Evolutionary conservation across 2,113 vertebrate species (phyloP).

Genomic region (Nyctibius bracteatus): DNA sequence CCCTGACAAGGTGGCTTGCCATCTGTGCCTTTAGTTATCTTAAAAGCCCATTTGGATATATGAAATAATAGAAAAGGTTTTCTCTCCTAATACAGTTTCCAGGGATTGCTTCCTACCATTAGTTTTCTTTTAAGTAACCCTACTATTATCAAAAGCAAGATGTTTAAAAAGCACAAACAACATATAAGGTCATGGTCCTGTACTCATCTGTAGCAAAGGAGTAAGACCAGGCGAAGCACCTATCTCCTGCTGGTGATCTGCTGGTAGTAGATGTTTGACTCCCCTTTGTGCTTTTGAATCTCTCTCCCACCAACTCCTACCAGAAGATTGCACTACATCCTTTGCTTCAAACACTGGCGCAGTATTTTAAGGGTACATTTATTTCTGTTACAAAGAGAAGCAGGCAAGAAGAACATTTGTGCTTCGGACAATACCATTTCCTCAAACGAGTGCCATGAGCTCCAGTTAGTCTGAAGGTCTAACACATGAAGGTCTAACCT

Average conservation of each 20-base stretch:
- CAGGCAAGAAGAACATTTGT: background rate
- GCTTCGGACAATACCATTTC: background rate
- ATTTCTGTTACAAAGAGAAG: background rate
- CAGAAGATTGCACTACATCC: background rate
- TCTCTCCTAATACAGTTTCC: background rate
- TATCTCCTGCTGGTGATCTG: background rate
- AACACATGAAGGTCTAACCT: background rate
- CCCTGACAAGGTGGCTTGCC: background rate
- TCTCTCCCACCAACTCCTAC: background rate
- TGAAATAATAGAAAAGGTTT: background rate
- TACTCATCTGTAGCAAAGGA: background rate
- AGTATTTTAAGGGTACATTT: background rate
- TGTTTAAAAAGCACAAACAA: background rate
- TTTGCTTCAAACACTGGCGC: background rate
- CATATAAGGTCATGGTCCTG: background rate
- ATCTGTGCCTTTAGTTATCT: background rate
- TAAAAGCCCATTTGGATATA: background rate
- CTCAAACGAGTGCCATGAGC: background rate
- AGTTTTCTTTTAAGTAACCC: background rate
- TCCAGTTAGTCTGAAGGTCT: background rate
- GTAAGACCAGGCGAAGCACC: background rate
- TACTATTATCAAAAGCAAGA: background rate
- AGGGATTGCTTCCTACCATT: background rate
- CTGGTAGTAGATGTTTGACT: background rate
- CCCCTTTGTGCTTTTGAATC: background rate